Percentiles rank a stretch among this genome's conserved stretches.
Conservation (phyloP, 2,113 vertebrate genomes). For the Jaculus jaculus region DNA sequence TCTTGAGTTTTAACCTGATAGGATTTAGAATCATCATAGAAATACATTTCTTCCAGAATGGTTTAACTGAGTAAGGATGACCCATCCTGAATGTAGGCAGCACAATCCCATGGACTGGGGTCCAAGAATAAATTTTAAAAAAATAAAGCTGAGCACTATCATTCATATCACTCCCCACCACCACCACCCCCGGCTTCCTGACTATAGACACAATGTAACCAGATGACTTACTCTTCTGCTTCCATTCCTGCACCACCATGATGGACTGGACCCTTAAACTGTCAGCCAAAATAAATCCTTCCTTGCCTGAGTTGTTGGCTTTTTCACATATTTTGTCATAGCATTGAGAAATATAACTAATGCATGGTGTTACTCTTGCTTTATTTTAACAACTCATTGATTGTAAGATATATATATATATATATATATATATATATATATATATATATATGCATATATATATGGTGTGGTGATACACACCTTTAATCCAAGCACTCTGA, state of each 20-base stretch:
- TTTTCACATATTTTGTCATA: not conserved
- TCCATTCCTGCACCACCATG: not conserved
- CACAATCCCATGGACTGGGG: not conserved
- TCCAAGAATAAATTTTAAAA: not conserved
- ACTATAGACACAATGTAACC: not conserved
- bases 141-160: not conserved
- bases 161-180: not conserved
- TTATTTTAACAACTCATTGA: slow-evolving; percentile 46
- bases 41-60: not conserved
- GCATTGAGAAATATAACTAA: not conserved
- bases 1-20: not conserved
- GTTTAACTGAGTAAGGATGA: not conserved
- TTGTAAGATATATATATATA: not conserved
- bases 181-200: not conserved
- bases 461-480: too few relatives aligned
- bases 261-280: not conserved
- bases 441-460: not conserved
- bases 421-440: too few relatives aligned
- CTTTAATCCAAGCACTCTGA: too few relatives aligned
- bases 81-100: not conserved
- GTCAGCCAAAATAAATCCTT: not conserved
- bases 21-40: not conserved
- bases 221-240: too few relatives aligned
- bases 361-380: not conserved
- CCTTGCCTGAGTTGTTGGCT: not conserved